These are phyloP conservation scores for Orchesellides sinensis DNA, from an alignment of 2,888 invertebrate species.

Conservation along the genomic window DNA sequence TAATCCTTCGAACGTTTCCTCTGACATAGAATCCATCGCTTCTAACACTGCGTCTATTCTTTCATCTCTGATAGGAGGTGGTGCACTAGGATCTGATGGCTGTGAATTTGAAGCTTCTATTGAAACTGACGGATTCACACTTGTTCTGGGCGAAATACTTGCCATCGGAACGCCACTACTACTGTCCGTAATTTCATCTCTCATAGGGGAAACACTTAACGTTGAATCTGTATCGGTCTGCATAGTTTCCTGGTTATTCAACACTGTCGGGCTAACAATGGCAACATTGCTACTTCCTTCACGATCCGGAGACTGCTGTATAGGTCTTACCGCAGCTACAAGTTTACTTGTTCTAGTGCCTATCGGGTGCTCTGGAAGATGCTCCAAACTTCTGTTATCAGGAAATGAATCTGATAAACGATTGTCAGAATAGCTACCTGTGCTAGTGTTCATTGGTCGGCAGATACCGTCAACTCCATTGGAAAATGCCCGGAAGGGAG, in stretches of 20 bases:
- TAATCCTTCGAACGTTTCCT: conserved; percentile 76
- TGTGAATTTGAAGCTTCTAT: conserved; percentile 4
- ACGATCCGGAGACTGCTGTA: conserved; percentile 58
- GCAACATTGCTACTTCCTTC: conserved; percentile 46
- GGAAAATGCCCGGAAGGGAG: conserved; percentile 53
- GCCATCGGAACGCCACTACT: conserved; percentile 42
- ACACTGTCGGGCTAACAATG: conserved; percentile 43
- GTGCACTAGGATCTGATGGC: neutral
- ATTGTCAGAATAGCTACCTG: conserved; percentile 32
- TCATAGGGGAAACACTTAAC: neutral
- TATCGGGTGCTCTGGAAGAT: conserved; percentile 58
- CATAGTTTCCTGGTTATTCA: conserved; percentile 48
- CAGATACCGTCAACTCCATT: conserved; percentile 48
- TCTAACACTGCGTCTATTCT: conserved; percentile 69
- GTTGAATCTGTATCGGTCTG: conserved; percentile 16
- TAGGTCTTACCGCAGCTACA: conserved; percentile 70
- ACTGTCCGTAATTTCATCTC: conserved; percentile 14
- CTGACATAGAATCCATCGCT: conserved; percentile 72
- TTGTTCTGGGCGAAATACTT: conserved; percentile 46
- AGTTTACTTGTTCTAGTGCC: conserved; percentile 71
- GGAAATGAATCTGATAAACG: conserved; percentile 56
- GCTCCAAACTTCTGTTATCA: conserved; percentile 55
- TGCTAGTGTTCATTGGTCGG: conserved; percentile 36
- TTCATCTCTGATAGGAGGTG: conserved; percentile 49
- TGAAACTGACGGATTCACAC: conserved; percentile 23